Percentiles rank a stretch among this genome's conserved stretches.
These are phyloP conservation scores for Chaenocephalus aceratus DNA, from an alignment of 2,113 vertebrate species.

Conservation along the genomic window DNA sequence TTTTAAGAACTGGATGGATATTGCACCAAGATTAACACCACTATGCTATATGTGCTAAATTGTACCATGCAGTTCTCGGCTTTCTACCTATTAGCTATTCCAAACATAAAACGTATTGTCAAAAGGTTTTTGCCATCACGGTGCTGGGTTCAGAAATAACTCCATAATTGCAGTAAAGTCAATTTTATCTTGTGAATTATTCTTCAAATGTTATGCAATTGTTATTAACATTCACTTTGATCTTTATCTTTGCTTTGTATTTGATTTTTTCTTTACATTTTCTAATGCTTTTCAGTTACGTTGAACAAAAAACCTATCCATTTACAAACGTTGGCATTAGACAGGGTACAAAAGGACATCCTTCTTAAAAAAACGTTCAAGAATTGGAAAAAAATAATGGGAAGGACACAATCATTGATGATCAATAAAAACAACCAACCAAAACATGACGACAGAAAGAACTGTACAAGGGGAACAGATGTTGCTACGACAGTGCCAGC, in stretches of 20 bases:
- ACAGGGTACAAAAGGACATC: background rate
- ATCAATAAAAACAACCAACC: no score
- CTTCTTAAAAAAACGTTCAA: background rate
- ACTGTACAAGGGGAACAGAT: background rate
- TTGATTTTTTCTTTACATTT: background rate
- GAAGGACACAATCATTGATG: background rate
- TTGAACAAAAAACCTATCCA: background rate
- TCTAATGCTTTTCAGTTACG: background rate
- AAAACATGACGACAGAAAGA: no score
- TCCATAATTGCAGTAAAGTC: background rate
- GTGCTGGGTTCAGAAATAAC: background rate
- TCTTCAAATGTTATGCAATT: no score
- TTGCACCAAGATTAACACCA: background rate
- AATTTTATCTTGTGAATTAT: background rate
- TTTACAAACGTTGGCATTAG: background rate
- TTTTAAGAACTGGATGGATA: slow-evolving; percentile 3
- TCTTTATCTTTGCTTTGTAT: background rate
- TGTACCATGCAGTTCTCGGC: background rate
- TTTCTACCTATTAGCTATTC: slow-evolving; percentile 1
- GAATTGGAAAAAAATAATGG: background rate
- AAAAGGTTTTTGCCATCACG: slow-evolving; percentile 4
- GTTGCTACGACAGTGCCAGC: background rate
- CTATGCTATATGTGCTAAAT: background rate
- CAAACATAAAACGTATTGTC: slow-evolving; percentile 2
- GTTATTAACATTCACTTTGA: no score